phyloP scores from a whole-genome alignment of 2,113 vertebrate genomes.

The Calonectris borealis region DNA sequence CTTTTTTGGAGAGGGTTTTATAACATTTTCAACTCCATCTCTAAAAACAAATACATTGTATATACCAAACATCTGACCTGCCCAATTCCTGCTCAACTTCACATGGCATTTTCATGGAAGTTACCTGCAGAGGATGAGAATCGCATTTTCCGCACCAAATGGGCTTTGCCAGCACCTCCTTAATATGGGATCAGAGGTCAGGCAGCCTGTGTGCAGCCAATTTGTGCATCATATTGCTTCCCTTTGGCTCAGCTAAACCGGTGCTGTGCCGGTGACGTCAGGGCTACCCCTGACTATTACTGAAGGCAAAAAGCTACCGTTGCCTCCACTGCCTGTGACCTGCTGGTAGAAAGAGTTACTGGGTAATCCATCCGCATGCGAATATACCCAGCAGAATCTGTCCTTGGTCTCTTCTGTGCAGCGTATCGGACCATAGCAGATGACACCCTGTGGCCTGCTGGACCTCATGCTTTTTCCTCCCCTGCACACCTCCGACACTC shows the following conservation, averaged over 20 bases:
- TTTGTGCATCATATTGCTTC: neutral
- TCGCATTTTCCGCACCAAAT: neutral
- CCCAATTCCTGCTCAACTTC: neutral
- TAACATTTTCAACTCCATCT: neutral
- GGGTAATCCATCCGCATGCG: neutral
- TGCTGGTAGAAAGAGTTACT: neutral
- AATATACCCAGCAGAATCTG: neutral
- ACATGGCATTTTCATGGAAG: neutral
- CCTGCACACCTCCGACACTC: neutral
- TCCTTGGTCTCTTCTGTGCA: neutral
- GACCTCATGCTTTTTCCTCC: neutral
- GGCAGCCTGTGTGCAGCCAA: neutral
- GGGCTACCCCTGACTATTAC: neutral
- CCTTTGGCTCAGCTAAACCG: neutral
- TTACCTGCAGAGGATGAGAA: neutral
- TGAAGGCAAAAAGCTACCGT: neutral
- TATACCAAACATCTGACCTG: neutral
- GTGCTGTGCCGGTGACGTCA: neutral
- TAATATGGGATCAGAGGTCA: neutral
- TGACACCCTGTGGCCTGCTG: neutral
- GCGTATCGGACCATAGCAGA: fast-evolving
- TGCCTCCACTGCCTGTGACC: neutral
- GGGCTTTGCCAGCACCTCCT: neutral
- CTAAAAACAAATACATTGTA: neutral
- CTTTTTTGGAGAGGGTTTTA: neutral